phyloP scores from a whole-genome alignment of 2,113 vertebrate genomes.

The Microtus ochrogaster region DNA sequence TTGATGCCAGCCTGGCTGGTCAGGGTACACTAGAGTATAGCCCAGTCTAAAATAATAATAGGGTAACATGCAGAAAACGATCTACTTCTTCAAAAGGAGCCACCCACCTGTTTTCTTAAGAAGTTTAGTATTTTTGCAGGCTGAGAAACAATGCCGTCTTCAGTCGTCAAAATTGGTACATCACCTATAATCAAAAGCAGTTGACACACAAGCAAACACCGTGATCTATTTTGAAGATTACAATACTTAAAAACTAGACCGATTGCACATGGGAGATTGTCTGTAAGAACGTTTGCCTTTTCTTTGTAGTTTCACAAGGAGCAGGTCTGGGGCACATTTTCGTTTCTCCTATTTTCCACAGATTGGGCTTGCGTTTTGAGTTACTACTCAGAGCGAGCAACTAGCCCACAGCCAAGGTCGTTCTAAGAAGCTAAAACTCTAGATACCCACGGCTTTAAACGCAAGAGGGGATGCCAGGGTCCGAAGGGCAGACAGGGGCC shows the following conservation, averaged over 20 bases:
- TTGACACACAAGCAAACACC: constrained; percentile 32
- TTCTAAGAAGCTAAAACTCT: background rate
- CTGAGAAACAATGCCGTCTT: constrained; percentile 90
- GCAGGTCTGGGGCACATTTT: background rate
- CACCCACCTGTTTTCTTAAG: constrained; percentile 93
- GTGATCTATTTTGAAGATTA: background rate
- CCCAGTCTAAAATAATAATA: background rate
- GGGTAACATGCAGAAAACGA: background rate
- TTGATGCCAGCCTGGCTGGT: background rate
- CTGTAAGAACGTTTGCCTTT: background rate
- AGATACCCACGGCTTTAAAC: background rate
- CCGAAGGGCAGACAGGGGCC: background rate
- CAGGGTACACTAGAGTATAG: too few species aligned
- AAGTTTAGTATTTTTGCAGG: constrained; percentile 95
- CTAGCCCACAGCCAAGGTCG: constrained; percentile 44
- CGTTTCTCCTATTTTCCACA: constrained; percentile 52
- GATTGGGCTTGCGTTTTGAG: constrained; percentile 37
- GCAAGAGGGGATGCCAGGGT: background rate
- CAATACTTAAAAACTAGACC: constrained; percentile 14
- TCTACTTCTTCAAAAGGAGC: constrained; percentile 49
- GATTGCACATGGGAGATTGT: background rate
- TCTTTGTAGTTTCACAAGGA: background rate
- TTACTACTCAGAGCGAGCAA: constrained; percentile 49
- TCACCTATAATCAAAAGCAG: constrained; percentile 83
- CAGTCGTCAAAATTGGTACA: constrained; percentile 91